Conservation (phyloP, 2,888 invertebrate species). For the Fragum whitleyi region DNA sequence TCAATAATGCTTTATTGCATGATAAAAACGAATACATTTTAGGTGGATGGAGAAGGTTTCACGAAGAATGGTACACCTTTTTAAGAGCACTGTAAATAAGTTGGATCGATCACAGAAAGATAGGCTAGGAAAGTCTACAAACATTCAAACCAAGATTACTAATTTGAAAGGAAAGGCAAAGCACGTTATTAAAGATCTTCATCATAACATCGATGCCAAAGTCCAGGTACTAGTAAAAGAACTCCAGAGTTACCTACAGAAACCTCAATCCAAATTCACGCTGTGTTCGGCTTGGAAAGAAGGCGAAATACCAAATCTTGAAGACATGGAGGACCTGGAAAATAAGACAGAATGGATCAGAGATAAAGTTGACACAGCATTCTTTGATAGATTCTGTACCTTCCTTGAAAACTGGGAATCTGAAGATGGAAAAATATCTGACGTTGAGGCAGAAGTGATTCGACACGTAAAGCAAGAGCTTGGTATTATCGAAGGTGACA, state of each 20-base stretch:
- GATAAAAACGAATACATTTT: too few species aligned
- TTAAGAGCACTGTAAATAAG: slow-evolving; percentile 70
- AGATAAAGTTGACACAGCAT: slow-evolving; percentile 48
- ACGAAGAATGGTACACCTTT: slow-evolving; percentile 65
- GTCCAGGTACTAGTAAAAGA: slow-evolving; percentile 52
- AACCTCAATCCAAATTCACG: slow-evolving; percentile 46
- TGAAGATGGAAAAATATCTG: slow-evolving; percentile 44
- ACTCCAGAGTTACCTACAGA: slow-evolving; percentile 48
- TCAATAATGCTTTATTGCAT: too few species aligned
- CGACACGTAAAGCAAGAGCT: slow-evolving; percentile 61
- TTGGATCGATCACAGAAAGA: slow-evolving; percentile 69
- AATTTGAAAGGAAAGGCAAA: slow-evolving; percentile 60
- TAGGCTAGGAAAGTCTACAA: slow-evolving; percentile 55
- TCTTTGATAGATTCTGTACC: slow-evolving; percentile 57
- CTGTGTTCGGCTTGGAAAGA: slow-evolving; percentile 63
- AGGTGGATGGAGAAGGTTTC: slow-evolving; percentile 78
- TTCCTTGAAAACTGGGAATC: slow-evolving; percentile 65
- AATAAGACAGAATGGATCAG: slow-evolving; percentile 47
- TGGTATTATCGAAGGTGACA: slow-evolving; percentile 67
- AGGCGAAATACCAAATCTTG: slow-evolving; percentile 61
- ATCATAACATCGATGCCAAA: slow-evolving; percentile 51
- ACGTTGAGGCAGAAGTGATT: slow-evolving; percentile 60
- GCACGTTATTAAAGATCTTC: slow-evolving; percentile 52
- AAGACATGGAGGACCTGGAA: slow-evolving; percentile 23
- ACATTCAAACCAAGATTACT: slow-evolving; percentile 54